Base-by-base conservation (phyloP, 30 jellyfish, hydroid and myxozoan genomes). In the Phacellophora camtschatica region DNA sequence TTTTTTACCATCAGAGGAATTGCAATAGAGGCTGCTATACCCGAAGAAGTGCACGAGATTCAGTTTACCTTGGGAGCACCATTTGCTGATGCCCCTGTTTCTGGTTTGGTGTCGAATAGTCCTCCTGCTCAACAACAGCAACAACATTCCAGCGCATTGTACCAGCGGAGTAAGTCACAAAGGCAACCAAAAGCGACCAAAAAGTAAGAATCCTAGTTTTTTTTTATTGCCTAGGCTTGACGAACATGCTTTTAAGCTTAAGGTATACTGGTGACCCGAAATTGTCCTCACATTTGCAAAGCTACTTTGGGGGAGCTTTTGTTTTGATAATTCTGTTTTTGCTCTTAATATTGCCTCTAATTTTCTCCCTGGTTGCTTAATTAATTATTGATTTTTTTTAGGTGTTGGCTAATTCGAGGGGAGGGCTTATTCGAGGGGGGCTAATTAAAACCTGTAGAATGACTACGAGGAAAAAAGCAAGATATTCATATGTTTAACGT, bases 141-240 rank as follows among this genome's bases (percentile, higher is more conserved):
- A 35, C 82, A 67, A 24, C 94, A 68, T 16, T 67, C 85, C 53
- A 71, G 87, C 31, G 84, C 88, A 3, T 53, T 71, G 69, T 71
- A 82, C 31, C 95, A 84, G 15, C 30, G 95, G 48, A 84, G 88
- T 55, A 84, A 73, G 46, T 84, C 98, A 4, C 98, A 90, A 71
- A 53, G 98, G 33, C 94, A 75, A 30, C 86, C 98, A 27, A 90
- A 90, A 35, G 96, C 94, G 5, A 90, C 98, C 18, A 95, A 90
- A 59, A 90, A 84, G 98, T 90, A 81, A 35, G 88, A 4, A 16
- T 18, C 15, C 9, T 36, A 42, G 13, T 22, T 29, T 64, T 30
- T 10, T 6, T 11, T 29, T 3, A 28, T 64, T 64, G 10, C 22
- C n/a, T 2, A 28, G 25, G 5, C 64, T 37, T 4, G 4, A 27